Evolutionary conservation across 1,140 invertebrate genomes (phyloP), one percentile per base, ranked within the genome.

Genomic region (Heliothis subflexa): DNA sequence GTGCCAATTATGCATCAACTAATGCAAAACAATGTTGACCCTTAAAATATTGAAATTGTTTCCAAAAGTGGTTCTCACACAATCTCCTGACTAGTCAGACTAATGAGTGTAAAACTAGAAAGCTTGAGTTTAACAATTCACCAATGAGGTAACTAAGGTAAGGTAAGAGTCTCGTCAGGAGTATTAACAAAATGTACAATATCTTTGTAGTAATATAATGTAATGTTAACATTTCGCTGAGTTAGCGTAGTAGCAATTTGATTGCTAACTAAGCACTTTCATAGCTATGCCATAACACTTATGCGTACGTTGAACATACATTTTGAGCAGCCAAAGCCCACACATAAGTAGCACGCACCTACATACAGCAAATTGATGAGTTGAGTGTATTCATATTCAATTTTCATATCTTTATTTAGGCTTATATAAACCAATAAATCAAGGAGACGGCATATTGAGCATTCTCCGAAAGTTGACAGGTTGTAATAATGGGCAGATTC

Each of bases 211-310:
- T 25, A 59, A 59, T 59, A 28, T 2, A 55, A 13, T 28, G 11
- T 28, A 13, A 59, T 59, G 13, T 12, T 28, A 21, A 28, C 12
- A 59, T 13, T 21, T 18, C 25, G 21, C 12, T 13, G 21, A 59
- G 21, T 4, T 3, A 28, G 28, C 10, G n/a, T 59, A 59, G 55
- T 25, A 21, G 5, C 55, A 25, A 59, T 40, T 62, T 62, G n/a
- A 62, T 62, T 45, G 33, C 12, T 40, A 3, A 40, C 61, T 62
- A 62, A 45, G 61, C 33, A 62, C 61, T 33, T 45, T 40, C 28
- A 5, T 16, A 45, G 61, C 13, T 3, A 40, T 9, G 61, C 40
- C 28, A 59, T 59, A 59, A 59, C 21, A 59, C 18, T 55, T 55
- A 4, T 59, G 21, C 55, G 28, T 59, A 11, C 21, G 55, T 59